These are phyloP conservation scores for Taenioides sp. DNA, from an alignment of 2,797 vertebrate genomes.

Conservation along the genomic window DNA sequence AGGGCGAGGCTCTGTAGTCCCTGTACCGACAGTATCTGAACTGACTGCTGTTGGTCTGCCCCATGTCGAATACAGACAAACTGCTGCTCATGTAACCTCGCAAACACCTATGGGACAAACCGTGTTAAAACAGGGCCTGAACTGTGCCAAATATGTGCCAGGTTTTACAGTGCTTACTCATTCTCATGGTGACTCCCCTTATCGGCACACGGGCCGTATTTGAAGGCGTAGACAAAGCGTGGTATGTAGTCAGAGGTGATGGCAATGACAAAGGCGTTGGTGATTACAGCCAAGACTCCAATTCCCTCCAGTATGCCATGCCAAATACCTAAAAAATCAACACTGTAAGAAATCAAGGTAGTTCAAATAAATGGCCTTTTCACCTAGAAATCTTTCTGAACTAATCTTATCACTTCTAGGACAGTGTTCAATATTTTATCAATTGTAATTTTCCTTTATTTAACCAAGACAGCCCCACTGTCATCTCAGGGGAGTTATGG, in stretches of 20 bases:
- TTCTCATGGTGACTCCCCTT: constrained; percentile 85
- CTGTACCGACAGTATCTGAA: constrained; percentile 90
- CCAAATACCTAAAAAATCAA: constrained; percentile 88
- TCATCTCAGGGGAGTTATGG: too few relatives aligned
- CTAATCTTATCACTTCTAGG: not conserved
- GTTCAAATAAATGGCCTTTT: constrained; percentile 1
- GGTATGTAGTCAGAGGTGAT: constrained; percentile 99
- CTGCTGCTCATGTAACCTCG: constrained; percentile 96
- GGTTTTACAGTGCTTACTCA: constrained; percentile 42
- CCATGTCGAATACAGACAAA: constrained; percentile 92
- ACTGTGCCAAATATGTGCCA: not conserved
- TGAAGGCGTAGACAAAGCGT: constrained; percentile 97
- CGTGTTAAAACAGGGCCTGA: constrained; percentile 14
- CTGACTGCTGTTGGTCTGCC: constrained; percentile 80
- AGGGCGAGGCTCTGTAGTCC: constrained; percentile 94
- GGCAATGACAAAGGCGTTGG: constrained; percentile 97
- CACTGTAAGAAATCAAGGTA: not conserved
- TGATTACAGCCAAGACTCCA: constrained; percentile 96
- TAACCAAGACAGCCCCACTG: not conserved
- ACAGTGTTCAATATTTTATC: not conserved
- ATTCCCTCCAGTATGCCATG: constrained; percentile 98
- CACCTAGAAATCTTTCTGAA: not conserved
- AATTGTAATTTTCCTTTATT: not conserved
- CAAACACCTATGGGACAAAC: constrained; percentile 81
- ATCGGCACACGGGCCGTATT: constrained; percentile 93